Conservation (phyloP, 2,113 vertebrate genomes). For the Myrmecobius fasciatus region DNA sequence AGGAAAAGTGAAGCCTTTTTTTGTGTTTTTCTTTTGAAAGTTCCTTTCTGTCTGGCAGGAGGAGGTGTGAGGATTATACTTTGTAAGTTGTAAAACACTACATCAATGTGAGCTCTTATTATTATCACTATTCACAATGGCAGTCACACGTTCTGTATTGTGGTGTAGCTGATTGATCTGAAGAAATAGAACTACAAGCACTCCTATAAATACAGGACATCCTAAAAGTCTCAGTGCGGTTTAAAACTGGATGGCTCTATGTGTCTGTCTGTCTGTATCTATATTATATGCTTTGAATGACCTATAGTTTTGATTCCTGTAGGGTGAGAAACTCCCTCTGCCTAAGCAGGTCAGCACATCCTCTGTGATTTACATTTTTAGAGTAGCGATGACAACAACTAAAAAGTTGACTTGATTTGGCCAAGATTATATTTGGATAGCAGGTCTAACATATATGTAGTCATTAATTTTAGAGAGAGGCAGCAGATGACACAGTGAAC, state of each 20-base stretch:
- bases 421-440: not conserved
- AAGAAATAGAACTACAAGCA: not conserved
- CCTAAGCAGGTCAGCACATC: not conserved
- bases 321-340: not conserved
- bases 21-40: not conserved
- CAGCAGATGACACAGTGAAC: not conserved
- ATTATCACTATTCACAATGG: not conserved
- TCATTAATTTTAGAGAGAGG: not conserved
- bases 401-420: not conserved
- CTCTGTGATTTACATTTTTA: not conserved
- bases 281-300: not conserved
- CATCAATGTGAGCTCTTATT: not conserved
- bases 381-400: not conserved
- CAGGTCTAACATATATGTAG: no score
- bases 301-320: not conserved
- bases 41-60: not conserved
- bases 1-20: slow-evolving; percentile 22
- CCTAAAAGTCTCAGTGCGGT: not conserved
- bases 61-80: not conserved
- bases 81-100: not conserved
- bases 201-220: not conserved
- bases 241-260: not conserved
- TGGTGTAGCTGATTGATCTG: not conserved
- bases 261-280: not conserved
- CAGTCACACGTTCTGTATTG: not conserved